Evolutionary conservation across 2,113 vertebrate genomes (phyloP).

Genomic region (Semicossyphus pulcher): DNA sequence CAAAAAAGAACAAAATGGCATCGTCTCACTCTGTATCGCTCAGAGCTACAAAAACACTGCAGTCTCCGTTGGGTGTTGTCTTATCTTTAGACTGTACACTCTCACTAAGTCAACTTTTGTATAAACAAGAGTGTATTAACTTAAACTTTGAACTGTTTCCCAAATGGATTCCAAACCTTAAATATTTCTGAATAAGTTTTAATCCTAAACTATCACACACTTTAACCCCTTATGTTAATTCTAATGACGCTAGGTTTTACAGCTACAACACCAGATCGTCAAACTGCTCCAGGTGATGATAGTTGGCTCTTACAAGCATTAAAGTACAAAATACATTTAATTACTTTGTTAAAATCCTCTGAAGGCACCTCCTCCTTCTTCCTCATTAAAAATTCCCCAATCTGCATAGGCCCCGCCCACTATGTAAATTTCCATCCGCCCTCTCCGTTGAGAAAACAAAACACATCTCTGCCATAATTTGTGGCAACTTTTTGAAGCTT

Average conservation of each 20-base stretch:
- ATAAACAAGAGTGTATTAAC: neutral
- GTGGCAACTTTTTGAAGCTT: no score
- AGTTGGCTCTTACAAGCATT: neutral
- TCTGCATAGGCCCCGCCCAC: no score
- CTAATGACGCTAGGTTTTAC: neutral
- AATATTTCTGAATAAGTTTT: neutral
- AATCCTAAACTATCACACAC: neutral
- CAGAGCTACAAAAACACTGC: neutral
- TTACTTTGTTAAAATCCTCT: no score
- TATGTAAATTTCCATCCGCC: no score
- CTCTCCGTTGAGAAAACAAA: no score
- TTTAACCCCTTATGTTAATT: neutral
- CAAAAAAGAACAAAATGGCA: neutral
- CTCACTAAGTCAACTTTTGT: neutral
- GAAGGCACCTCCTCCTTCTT: no score
- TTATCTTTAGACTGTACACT: no score
- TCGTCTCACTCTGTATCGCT: neutral
- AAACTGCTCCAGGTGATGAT: neutral
- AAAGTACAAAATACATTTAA: no score
- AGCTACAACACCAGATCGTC: neutral
- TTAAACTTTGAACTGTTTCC: neutral
- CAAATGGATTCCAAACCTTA: neutral
- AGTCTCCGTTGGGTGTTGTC: neutral
- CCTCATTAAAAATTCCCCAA: no score
- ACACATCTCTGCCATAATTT: no score